Conservation (phyloP, 2,888 invertebrate species). For the Tineola bisselliella region DNA sequence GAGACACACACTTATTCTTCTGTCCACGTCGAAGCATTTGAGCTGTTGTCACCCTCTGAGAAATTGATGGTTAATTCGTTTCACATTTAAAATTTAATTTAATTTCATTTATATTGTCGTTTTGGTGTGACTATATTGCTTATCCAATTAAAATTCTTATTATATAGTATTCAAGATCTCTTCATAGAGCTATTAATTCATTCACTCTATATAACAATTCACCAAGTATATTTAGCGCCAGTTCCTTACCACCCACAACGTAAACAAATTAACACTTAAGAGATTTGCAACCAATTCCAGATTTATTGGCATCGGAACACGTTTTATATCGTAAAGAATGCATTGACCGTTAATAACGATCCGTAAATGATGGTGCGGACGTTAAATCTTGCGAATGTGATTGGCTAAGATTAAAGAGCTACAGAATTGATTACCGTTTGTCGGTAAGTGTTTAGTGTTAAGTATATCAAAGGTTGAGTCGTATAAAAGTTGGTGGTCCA, state of each 20-base stretch:
- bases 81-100: too few relatives aligned
- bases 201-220: too few relatives aligned
- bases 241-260: not conserved
- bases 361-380: conserved; percentile 34
- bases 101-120: not conserved
- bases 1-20: conserved; percentile 59
- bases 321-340: conserved; percentile 22
- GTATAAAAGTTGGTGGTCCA: not conserved
- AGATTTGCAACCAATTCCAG: conserved; percentile 28
- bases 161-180: not conserved
- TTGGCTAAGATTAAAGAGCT: conserved; percentile 1
- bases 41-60: conserved; percentile 8
- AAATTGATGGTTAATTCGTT: conserved; percentile 10
- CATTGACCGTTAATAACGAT: conserved; percentile 49
- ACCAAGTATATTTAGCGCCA: not conserved
- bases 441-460: not conserved
- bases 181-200: not conserved
- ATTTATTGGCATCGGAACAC: conserved; percentile 39
- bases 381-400: conserved; percentile 11
- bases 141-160: conserved; percentile 8
- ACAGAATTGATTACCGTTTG: conserved; percentile 8
- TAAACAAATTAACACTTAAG: conserved; percentile 7
- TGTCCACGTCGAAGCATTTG: conserved; percentile 30
- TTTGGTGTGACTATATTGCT: not conserved
- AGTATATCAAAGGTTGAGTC: not conserved